Conservation (phyloP, 2,113 vertebrate genomes). For the Xiphophorus hellerii region DNA sequence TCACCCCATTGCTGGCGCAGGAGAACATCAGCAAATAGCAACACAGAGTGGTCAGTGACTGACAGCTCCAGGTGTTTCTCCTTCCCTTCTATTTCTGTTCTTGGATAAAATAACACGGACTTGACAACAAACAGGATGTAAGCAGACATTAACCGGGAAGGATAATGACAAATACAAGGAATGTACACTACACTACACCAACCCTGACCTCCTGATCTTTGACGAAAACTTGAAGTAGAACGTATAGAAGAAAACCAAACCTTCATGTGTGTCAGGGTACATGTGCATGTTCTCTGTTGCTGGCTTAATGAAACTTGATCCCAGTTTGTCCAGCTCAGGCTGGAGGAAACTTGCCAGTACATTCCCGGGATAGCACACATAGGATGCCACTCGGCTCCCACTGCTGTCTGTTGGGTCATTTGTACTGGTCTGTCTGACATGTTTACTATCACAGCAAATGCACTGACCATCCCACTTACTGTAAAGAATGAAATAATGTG, state of each 20-base stretch:
- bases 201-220: background rate
- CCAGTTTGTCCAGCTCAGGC: slow-evolving; percentile 11
- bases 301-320: slow-evolving; percentile 51
- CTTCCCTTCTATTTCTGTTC: slow-evolving; percentile 61
- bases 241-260: background rate
- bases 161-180: slow-evolving; percentile 1
- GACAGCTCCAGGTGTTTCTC: slow-evolving; percentile 68
- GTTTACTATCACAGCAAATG: background rate
- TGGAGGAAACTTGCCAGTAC: slow-evolving; percentile 18
- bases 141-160: slow-evolving; percentile 4
- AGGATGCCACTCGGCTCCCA: slow-evolving; percentile 21
- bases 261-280: background rate
- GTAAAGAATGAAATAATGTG: background rate
- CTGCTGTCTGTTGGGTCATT: slow-evolving; percentile 30
- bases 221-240: background rate
- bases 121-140: slow-evolving; percentile 24
- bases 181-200: background rate
- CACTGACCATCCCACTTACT: background rate
- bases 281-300: slow-evolving; percentile 5
- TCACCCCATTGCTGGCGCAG: background rate
- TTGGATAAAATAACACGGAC: slow-evolving; percentile 49
- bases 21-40: slow-evolving; percentile 10
- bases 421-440: background rate
- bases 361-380: slow-evolving; percentile 52
- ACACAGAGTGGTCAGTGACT: slow-evolving; percentile 35